Evolutionary conservation across 2,888 invertebrate genomes (phyloP).

Genomic region (Dynastes grantii): DNA sequence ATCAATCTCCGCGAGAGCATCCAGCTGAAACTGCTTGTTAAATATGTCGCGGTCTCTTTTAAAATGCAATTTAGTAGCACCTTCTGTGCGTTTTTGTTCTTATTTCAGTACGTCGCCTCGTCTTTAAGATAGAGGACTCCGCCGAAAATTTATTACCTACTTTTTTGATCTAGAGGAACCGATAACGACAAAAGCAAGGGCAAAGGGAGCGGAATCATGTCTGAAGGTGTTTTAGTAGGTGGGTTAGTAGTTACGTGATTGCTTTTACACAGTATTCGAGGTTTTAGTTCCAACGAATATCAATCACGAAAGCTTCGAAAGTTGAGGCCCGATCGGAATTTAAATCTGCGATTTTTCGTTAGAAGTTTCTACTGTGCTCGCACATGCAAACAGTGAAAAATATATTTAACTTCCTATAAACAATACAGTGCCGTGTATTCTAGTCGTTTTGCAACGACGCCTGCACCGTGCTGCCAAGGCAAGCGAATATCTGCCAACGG

Average conservation of each 20-base stretch:
- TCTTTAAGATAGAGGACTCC: conserved; percentile 25
- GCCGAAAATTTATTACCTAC: conserved; percentile 24
- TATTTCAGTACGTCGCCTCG: conserved; percentile 14
- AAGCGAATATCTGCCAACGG: background rate
- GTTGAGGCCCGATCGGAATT: conserved; percentile 45
- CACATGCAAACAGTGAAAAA: conserved; percentile 16
- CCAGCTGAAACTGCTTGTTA: no score
- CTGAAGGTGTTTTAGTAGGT: conserved; percentile 37
- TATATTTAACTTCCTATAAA: conserved; percentile 28
- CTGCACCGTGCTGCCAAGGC: background rate
- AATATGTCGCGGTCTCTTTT: background rate
- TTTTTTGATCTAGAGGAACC: conserved; percentile 17
- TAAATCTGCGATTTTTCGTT: conserved; percentile 33
- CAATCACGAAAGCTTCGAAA: conserved; percentile 45
- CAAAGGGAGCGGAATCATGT: background rate
- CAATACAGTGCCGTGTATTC: background rate
- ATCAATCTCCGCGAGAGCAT: no score
- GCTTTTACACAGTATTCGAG: conserved; percentile 27
- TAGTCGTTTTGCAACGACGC: background rate
- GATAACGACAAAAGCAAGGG: conserved; percentile 23
- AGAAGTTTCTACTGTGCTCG: conserved; percentile 16
- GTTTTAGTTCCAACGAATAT: conserved; percentile 39
- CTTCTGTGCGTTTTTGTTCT: background rate
- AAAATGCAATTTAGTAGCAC: background rate
- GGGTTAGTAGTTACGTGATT: conserved; percentile 44